Evolutionary conservation across 2,113 vertebrate species (phyloP).

Genomic region (Rattus norvegicus): DNA sequence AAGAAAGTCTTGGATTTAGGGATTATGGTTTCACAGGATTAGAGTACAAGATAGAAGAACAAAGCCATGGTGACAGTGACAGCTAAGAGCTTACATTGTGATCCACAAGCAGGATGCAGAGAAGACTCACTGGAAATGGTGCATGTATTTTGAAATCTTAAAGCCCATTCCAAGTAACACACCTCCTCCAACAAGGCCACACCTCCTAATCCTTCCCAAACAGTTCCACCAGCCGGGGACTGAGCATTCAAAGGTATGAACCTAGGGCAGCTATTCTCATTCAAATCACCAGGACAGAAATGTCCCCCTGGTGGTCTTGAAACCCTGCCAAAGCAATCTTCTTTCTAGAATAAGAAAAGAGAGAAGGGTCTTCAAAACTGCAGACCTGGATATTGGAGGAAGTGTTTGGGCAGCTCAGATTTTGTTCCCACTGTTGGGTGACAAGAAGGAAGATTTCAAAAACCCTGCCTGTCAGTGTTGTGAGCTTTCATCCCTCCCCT

Average conservation of each 20-base stretch:
- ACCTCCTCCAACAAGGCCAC: neutral
- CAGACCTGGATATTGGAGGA: neutral
- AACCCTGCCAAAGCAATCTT: neutral
- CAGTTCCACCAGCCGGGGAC: neutral
- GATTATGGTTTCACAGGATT: neutral
- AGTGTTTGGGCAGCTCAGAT: neutral
- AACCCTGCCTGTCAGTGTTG: conserved; percentile 76
- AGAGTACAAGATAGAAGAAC: neutral
- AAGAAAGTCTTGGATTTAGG: neutral
- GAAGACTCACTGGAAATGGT: neutral
- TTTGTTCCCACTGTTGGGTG: neutral
- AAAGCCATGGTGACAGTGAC: neutral
- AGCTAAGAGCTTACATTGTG: neutral
- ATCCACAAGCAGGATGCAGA: neutral
- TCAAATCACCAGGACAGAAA: neutral
- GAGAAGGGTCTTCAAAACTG: neutral
- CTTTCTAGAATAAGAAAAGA: neutral
- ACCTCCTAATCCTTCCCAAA: neutral
- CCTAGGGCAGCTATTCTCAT: neutral
- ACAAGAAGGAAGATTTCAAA: conserved; percentile 51
- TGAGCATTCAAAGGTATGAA: neutral
- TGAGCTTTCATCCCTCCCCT: conserved; percentile 81
- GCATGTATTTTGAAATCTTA: neutral
- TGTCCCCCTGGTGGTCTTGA: neutral
- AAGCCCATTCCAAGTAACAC: neutral